Evolutionary conservation across 2,797 vertebrate species (phyloP), one percentile per base, ranked within the genome.

Genomic region (Acrossocheilus fasciatus): DNA sequence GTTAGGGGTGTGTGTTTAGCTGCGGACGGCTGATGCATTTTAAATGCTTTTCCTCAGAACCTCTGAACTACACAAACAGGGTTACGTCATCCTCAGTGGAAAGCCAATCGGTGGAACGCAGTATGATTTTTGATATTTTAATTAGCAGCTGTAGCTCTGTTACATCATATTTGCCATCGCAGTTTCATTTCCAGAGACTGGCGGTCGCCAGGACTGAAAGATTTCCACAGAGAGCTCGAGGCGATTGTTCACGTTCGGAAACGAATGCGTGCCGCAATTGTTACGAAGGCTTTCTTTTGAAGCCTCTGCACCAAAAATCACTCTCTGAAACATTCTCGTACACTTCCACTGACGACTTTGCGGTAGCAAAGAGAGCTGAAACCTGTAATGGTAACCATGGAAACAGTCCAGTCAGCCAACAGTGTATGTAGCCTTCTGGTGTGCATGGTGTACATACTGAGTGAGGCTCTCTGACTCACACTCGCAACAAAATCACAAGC

Each of bases 331-430:
- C 84, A 87, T 89, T 89, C 89, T 90, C 84, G 81, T 64, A 81
- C 87, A 87, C 87, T 84, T 85, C 87, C 70, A 82, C 84, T 83
- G 73, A 89, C 87, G 89, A 90, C 87, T 91, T 89, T 91, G 90
- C 90, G 87, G 90, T 88, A 89, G 84, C 79, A 72, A 90, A 86
- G 86, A 84, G 90, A 88, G 88, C 89, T 82, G 84, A 90, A 91
- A 89, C 90, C 90, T 91, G 90, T 90, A 94, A 93, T 93, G 93
- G 96, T 96, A 95, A 94, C 95, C 93, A 96, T 96, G 94, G 96
- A 92, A 96, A 96, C 96, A 93, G 94, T 94, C 93, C 94, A 93
- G 95, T 93, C 92, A 94, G 95, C 94, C 93, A 94, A 92, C 93
- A 94, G 93, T 89, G 92, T 84, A 39, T 93, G 94, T 94, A 91